Conservation (phyloP, 1,140 invertebrate species). For the Tyrophagus putrescentiae region DNA sequence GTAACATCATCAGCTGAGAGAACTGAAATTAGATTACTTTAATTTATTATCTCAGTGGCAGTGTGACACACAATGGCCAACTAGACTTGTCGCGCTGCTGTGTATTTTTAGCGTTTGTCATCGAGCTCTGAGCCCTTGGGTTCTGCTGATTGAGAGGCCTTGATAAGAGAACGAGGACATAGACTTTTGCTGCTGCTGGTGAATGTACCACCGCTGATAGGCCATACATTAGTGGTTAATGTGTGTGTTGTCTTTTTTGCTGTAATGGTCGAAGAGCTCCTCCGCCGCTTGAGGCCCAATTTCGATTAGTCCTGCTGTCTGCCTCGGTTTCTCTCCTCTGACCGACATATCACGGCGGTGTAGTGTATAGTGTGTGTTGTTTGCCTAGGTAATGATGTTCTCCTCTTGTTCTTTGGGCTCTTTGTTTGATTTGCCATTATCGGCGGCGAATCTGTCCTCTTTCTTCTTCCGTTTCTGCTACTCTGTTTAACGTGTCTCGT, state of each 20-base stretch:
- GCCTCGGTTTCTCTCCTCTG: background rate
- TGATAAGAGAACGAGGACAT: background rate
- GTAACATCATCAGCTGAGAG: background rate
- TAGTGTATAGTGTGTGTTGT: too few relatives aligned
- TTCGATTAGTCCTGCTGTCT: too few relatives aligned
- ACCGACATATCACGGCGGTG: slow-evolving; percentile 8
- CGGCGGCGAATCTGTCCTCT: too few relatives aligned
- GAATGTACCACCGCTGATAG: background rate
- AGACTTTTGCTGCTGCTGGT: background rate
- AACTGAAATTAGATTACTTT: background rate
- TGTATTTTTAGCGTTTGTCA: background rate
- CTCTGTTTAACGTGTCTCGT: too few relatives aligned
- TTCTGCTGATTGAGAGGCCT: background rate
- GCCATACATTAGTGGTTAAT: background rate
- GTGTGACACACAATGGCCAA: background rate
- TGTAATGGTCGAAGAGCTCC: too few relatives aligned
- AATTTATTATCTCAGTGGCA: background rate
- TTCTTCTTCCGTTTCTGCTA: too few relatives aligned
- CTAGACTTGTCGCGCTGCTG: too few relatives aligned
- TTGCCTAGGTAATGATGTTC: too few relatives aligned
- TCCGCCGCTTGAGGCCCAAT: too few relatives aligned
- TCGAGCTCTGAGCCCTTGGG: background rate
- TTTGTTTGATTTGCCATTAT: too few relatives aligned
- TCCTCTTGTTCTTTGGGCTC: too few relatives aligned
- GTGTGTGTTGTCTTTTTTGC: too few relatives aligned